Conservation (phyloP, 1,140 invertebrate genomes). For the Aphidius ervi region DNA sequence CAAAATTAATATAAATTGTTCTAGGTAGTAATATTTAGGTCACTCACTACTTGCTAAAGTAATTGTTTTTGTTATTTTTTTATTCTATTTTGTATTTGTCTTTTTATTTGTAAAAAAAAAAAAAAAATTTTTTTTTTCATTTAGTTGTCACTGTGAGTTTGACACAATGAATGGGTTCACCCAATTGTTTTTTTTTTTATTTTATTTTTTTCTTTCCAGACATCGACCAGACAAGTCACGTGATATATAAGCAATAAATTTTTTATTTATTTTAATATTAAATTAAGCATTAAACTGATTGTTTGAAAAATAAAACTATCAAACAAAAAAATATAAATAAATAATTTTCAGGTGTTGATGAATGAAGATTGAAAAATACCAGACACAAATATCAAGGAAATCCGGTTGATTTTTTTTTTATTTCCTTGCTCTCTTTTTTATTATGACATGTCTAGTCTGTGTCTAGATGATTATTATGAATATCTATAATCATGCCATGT, state of each 20-base stretch:
- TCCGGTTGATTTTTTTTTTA: constrained; percentile 29
- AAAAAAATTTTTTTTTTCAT: constrained; percentile 6
- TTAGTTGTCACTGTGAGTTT: constrained; percentile 6
- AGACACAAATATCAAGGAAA: constrained; percentile 27
- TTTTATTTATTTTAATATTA: too few relatives aligned
- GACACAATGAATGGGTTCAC: constrained; percentile 11
- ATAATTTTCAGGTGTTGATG: constrained; percentile 5
- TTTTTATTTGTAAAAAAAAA: background rate
- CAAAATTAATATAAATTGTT: background rate
- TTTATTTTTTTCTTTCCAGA: constrained; percentile 16
- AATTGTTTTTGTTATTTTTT: too few relatives aligned
- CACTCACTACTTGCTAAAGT: constrained; percentile 6
- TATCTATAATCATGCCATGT: constrained; percentile 33
- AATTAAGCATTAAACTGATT: too few relatives aligned
- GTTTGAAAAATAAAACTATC: background rate
- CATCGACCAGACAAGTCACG: constrained; percentile 39
- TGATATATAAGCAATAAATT: constrained; percentile 16
- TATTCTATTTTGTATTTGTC: background rate
- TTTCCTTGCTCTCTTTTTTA: constrained; percentile 12
- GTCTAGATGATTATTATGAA: constrained; percentile 45
- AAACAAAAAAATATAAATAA: background rate
- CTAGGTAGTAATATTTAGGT: constrained; percentile 6
- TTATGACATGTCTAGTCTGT: constrained; percentile 34
- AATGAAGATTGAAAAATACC: constrained; percentile 1
- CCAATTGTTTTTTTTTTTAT: background rate